Conservation (phyloP, 2,888 invertebrate species). For the Pseudoips prasinana region DNA sequence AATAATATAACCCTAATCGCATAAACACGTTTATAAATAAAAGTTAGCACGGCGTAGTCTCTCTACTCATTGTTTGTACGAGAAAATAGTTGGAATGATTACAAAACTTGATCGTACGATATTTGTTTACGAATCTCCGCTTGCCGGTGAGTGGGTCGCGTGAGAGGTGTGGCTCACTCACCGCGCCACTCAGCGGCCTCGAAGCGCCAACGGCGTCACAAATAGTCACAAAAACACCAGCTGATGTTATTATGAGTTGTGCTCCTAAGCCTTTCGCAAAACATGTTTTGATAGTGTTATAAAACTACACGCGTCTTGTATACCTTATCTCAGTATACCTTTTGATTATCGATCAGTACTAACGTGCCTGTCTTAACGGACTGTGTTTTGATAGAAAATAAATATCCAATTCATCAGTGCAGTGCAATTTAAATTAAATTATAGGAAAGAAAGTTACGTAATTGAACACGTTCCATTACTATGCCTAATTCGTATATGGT, state of each 20-base stretch:
- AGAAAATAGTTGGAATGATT: conserved; percentile 42
- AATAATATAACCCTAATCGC: background rate
- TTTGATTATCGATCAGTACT: background rate
- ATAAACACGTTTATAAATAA: background rate
- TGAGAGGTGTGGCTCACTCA: conserved; percentile 44
- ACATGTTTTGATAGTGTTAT: conserved; percentile 69
- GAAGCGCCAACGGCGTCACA: conserved; percentile 18
- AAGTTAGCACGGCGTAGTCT: background rate
- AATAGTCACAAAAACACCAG: background rate
- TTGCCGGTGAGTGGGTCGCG: conserved; percentile 38
- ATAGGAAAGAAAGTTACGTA: no score
- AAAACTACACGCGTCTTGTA: conserved; percentile 18
- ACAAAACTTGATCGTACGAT: conserved; percentile 62
- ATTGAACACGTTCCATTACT: no score
- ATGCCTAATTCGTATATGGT: no score
- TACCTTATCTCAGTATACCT: conserved; percentile 11
- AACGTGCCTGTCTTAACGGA: background rate
- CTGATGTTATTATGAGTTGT: conserved; percentile 6
- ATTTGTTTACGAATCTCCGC: conserved; percentile 51
- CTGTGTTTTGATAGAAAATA: no score
- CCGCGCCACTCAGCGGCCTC: background rate
- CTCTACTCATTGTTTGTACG: conserved; percentile 17
- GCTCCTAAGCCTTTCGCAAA: conserved; percentile 21
- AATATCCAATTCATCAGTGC: no score
- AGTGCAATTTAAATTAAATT: no score